Evolutionary conservation across 2,888 invertebrate species (phyloP).

Genomic region (Drosophila cyrtoloma): DNA sequence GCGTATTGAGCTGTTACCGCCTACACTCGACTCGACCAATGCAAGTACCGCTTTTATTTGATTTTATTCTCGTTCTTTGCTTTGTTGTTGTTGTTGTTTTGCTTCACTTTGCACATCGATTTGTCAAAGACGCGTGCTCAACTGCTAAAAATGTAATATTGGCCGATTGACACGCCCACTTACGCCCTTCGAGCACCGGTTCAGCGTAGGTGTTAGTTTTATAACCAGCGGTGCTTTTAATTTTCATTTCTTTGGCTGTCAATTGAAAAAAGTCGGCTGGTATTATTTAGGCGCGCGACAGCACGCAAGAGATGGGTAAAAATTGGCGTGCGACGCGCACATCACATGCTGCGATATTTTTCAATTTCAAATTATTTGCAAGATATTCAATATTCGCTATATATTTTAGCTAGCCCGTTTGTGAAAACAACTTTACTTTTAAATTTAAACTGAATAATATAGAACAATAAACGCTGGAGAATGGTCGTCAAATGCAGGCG

Average conservation of each 20-base stretch:
- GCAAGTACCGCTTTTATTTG: constrained; percentile 33
- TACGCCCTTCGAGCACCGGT: constrained; percentile 13
- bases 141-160: constrained; percentile 50
- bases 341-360: not conserved
- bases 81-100: constrained; percentile 26
- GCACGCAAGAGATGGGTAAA: constrained; percentile 24
- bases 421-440: not conserved
- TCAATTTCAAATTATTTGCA: not conserved
- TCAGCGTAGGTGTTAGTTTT: constrained; percentile 14
- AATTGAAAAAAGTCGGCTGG: constrained; percentile 12
- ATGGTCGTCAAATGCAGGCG: not conserved
- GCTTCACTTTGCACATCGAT: constrained; percentile 67
- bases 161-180: constrained; percentile 40
- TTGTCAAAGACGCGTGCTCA: constrained; percentile 65
- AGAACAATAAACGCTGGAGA: not conserved
- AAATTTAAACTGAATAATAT: not conserved
- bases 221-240: not conserved
- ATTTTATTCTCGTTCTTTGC: constrained; percentile 14
- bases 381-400: not conserved
- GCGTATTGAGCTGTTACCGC: constrained; percentile 40
- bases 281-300: constrained; percentile 34
- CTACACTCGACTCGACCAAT: constrained; percentile 48
- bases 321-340: constrained; percentile 1
- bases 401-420: not conserved
- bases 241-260: constrained; percentile 11